These are phyloP conservation scores for Spizaetus ornatus DNA, from an alignment of 2,113 vertebrate species.

Conservation along the genomic window DNA sequence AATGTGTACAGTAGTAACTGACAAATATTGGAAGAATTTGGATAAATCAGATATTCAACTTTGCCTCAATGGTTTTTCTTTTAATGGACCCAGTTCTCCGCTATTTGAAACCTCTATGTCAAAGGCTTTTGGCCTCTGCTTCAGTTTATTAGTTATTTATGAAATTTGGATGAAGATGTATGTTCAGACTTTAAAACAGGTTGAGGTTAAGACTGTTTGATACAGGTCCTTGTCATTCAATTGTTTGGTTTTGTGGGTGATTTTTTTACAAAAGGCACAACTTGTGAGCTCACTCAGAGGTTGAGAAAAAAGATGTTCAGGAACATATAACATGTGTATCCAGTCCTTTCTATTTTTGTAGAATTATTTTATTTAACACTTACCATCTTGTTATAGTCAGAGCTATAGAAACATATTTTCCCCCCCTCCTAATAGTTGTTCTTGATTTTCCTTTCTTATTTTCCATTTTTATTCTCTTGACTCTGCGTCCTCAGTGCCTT, in stretches of 20 bases:
- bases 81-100: neutral
- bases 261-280: neutral
- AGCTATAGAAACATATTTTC: neutral
- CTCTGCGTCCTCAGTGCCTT: neutral
- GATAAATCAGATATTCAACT: neutral
- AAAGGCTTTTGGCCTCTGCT: neutral
- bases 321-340: neutral
- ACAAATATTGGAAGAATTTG: neutral
- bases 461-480: neutral
- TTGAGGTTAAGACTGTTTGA: neutral
- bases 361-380: neutral
- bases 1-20: neutral
- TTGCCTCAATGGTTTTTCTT: neutral
- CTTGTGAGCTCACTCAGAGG: neutral
- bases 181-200: neutral
- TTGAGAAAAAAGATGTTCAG: neutral
- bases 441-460: neutral
- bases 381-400: neutral
- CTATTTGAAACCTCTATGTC: neutral
- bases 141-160: neutral
- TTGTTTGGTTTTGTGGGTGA: neutral
- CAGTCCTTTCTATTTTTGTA: neutral
- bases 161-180: neutral
- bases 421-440: neutral
- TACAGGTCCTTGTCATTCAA: neutral